Evolutionary conservation across 2,888 invertebrate genomes (phyloP), one percentile per base, ranked within the genome.

Genomic region (Dicycla oo): DNA sequence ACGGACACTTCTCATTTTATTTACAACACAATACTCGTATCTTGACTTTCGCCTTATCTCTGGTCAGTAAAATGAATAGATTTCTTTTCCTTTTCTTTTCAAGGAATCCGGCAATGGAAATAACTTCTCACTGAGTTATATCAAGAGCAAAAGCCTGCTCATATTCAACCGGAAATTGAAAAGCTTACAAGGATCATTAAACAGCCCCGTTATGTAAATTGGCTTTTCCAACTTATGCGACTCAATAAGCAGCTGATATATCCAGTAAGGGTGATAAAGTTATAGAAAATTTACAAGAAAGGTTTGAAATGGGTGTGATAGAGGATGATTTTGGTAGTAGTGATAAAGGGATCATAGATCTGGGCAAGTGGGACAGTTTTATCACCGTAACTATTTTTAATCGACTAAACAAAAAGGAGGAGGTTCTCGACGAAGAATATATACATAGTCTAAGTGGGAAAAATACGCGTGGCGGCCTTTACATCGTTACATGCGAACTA

Each of bases 101-200:
- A 30, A 34, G 15, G 20, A 57, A 47, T 15, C 43, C 34, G n/a
- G 23, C 30, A 57, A 13, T 13, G 15, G 30, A 56, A 65, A 49
- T 30, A 18, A 45, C 53, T 40, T 56, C 30, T 15, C 45, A 49
- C 0, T 49, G 13, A 60, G 20, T 63, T 75, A 54, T 75, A 80
- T 58, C 53, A 45, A 54, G 30, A 13, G 18, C 61, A 51, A 80
- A 79, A 51, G 66, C 70, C 69, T 43, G 65, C 58, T 65, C 57
- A 75, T 65, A 76, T 51, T 68, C 61, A 68, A 75, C 51, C 70
- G 77, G 69, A 73, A 80, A 81, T 78, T 69, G 78, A 78, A 82
- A 63, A 38, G 78, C 71, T 67, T 63, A 78, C 53, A 78, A 63
- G 82, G 34, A 51, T 67, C 78, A 69, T 81, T 74, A 61, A 78